phyloP scores from a whole-genome alignment of 2,797 vertebrate genomes.

The Lepilemur ruficaudatus region DNA sequence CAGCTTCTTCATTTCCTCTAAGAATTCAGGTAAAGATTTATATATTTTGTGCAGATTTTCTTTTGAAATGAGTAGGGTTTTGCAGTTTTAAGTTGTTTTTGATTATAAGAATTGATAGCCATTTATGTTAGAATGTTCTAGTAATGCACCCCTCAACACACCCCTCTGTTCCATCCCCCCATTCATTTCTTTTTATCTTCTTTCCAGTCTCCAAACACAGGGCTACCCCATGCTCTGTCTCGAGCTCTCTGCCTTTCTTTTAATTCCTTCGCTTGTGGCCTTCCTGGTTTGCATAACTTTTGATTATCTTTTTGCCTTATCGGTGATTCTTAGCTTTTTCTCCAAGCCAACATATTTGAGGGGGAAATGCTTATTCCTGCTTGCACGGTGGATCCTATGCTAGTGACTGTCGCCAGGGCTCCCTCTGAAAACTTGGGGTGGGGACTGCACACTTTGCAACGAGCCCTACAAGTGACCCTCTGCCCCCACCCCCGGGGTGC shows the following conservation, averaged over 20 bases:
- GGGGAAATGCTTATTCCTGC: neutral
- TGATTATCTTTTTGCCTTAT: neutral
- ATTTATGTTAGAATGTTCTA: neutral
- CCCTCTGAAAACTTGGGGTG: neutral
- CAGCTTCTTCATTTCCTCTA: neutral
- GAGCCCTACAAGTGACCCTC: neutral
- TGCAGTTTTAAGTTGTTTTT: neutral
- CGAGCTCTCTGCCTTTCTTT: neutral
- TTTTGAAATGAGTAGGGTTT: neutral
- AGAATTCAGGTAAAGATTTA: neutral
- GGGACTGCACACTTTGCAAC: neutral
- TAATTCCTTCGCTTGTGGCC: neutral
- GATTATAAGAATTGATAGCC: neutral
- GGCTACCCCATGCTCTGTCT: neutral
- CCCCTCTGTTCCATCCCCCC: fast-evolving
- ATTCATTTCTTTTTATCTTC: neutral
- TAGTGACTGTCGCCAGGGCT: neutral
- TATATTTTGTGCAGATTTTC: neutral
- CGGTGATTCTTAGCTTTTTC: neutral
- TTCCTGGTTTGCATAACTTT: neutral
- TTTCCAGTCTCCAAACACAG: neutral
- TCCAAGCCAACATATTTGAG: neutral
- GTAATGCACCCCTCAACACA: neutral
- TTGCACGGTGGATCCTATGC: neutral
- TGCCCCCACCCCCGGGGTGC: fast-evolving